These are phyloP conservation scores for Thysanoteuthis rhombus DNA, from an alignment of 2,888 invertebrate species.

Conservation along the genomic window DNA sequence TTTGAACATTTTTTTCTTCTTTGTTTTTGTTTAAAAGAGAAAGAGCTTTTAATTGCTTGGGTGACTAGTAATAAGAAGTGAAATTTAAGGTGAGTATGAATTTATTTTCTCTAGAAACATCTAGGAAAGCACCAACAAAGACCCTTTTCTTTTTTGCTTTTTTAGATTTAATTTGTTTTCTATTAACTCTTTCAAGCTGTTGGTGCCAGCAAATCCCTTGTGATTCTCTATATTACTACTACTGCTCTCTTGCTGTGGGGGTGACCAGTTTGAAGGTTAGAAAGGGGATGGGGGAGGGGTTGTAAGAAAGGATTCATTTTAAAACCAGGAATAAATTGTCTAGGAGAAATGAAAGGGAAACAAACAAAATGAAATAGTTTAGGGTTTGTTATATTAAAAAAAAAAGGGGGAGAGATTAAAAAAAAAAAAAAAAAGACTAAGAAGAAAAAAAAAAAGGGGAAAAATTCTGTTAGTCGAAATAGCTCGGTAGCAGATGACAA, in stretches of 20 bases:
- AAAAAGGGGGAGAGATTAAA: neutral
- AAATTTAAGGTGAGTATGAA: neutral
- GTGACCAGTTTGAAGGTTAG: neutral
- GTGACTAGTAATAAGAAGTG: neutral
- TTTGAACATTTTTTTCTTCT: neutral
- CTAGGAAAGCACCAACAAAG: neutral
- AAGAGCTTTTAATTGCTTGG: neutral
- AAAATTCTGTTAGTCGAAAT: neutral
- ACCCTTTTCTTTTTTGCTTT: neutral
- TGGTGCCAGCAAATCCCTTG: neutral
- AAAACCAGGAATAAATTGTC: neutral
- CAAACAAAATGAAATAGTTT: neutral
- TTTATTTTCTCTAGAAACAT: neutral
- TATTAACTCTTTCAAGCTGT: neutral
- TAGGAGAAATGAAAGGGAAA: neutral
- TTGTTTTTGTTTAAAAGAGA: neutral
- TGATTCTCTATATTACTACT: neutral
- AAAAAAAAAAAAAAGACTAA: neutral
- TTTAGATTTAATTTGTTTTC: neutral
- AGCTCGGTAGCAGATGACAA: constrained; percentile 12
- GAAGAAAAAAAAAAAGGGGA: neutral
- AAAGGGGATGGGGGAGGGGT: neutral
- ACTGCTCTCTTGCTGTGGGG: neutral
- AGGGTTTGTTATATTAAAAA: neutral
- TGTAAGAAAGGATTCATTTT: neutral